Percentiles rank a stretch among this genome's conserved stretches.
Conservation (phyloP, 2,113 vertebrate species). For the Rattus rattus region DNA sequence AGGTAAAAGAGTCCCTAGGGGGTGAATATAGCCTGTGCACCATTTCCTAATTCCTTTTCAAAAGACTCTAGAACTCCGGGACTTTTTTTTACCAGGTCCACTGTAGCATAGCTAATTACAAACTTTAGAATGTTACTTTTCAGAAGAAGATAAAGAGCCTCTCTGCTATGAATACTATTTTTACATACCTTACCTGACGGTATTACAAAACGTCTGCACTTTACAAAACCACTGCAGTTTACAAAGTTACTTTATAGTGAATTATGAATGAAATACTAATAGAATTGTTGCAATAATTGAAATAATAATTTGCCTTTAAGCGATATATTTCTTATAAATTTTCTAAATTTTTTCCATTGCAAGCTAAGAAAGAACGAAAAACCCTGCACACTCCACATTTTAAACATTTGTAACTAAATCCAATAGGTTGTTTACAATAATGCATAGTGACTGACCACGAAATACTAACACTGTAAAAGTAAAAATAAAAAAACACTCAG, state of each 20-base stretch:
- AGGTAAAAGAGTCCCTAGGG: not conserved
- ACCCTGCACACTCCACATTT: conserved; percentile 15
- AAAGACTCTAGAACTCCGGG: not conserved
- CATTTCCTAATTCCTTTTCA: conserved; percentile 35
- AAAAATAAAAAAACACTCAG: not conserved
- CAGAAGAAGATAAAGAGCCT: conserved; percentile 28
- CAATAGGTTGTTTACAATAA: conserved; percentile 42
- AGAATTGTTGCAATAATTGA: not conserved
- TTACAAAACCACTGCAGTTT: conserved; percentile 27
- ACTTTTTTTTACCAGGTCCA: conserved; percentile 14
- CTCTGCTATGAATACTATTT: conserved; percentile 29
- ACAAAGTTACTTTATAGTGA: conserved; percentile 53
- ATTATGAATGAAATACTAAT: conserved; percentile 37
- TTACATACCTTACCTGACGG: not conserved
- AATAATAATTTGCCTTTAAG: conserved; percentile 13
- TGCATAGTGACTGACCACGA: not conserved
- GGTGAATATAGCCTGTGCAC: not conserved
- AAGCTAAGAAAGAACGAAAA: not conserved
- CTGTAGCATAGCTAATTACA: not conserved
- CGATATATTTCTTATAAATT: not conserved
- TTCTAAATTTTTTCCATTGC: conserved; percentile 28
- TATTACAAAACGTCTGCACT: conserved; percentile 8
- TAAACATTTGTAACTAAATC: conserved; percentile 56
- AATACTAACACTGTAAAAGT: conserved; percentile 23
- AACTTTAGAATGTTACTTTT: conserved; percentile 48